Evolutionary conservation across 2,888 invertebrate species (phyloP), one percentile per base, ranked within the genome.

Genomic region (Cephus pygmeus): DNA sequence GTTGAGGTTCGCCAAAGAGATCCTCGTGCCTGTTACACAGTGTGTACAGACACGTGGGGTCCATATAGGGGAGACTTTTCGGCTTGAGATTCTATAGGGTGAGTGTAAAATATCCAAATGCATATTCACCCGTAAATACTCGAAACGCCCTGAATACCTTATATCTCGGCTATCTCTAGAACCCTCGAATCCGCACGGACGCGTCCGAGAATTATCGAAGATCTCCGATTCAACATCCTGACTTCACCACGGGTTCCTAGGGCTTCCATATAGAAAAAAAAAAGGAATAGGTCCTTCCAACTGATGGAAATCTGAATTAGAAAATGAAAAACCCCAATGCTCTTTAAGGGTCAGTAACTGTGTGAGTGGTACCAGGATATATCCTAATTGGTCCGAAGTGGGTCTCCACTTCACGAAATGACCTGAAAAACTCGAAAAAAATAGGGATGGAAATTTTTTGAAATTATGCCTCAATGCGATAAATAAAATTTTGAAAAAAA

Each of bases 101-200:
- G 80, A 79, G 81, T 81, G 81, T 81, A 84, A 82, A 82, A 83
- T 82, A 82, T 83, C 79, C 79, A 76, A 80, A 83, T 82, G 79
- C 79, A 81, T 80, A 79, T 84, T 78, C 85, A 86, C 89, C 89
- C 90, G 86, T 83, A 85, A 88, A 88, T 90, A 85, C 87, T 88
- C 85, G 87, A 88, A 89, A 89, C 87, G 88, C 87, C 89, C 89
- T 88, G 90, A 90, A 90, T 90, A 85, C 87, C 89, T 88, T 91
- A 91, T 56, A 56, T 90, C 90, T 86, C 85, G 85, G 88, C 86
- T 85, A 90, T 89, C 90, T 88, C 83, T 87, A 91, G 90, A 85
- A 86, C 90, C 88, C 91, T 91, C 85, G 86, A 89, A 85, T 88
- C 82, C 90, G 90, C 87, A 85, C 85, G 90, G 88, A 91, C 91